Conservation (phyloP, 2,797 vertebrate genomes). For the Sphenopsis melanotis region DNA sequence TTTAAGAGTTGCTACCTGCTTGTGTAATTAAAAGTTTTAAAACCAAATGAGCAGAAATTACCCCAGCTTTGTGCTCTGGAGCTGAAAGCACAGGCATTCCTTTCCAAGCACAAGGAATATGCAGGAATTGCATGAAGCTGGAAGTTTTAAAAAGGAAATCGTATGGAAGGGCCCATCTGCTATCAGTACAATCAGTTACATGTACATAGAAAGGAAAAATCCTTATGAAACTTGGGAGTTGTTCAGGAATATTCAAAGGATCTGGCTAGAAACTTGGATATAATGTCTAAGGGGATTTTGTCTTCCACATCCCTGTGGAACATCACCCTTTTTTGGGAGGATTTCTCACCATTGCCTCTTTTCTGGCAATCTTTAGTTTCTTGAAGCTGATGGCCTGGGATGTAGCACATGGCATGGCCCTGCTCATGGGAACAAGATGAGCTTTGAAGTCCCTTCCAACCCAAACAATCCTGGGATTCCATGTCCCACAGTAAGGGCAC, state of each 20-base stretch:
- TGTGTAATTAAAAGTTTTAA: neutral
- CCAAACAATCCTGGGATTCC: neutral
- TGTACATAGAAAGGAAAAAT: neutral
- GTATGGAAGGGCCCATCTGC: neutral
- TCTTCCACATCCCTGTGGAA: neutral
- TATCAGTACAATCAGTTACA: neutral
- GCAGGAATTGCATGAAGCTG: neutral
- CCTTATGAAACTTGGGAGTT: neutral
- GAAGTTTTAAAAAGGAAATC: neutral
- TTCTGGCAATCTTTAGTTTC: neutral
- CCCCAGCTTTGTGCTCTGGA: neutral
- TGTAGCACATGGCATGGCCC: neutral
- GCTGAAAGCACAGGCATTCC: neutral
- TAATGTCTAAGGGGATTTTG: neutral
- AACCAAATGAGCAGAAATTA: neutral
- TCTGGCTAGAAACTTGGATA: neutral
- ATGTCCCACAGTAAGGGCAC: accelerated
- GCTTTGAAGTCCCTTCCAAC: neutral
- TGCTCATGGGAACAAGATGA: neutral
- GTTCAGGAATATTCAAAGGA: neutral
- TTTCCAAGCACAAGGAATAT: neutral
- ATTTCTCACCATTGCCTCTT: neutral
- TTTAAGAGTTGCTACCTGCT: neutral
- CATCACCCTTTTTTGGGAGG: accelerated
- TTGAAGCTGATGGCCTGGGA: accelerated